These are phyloP conservation scores for Toxostoma redivivum DNA, from an alignment of 2,113 vertebrate genomes.

Conservation along the genomic window DNA sequence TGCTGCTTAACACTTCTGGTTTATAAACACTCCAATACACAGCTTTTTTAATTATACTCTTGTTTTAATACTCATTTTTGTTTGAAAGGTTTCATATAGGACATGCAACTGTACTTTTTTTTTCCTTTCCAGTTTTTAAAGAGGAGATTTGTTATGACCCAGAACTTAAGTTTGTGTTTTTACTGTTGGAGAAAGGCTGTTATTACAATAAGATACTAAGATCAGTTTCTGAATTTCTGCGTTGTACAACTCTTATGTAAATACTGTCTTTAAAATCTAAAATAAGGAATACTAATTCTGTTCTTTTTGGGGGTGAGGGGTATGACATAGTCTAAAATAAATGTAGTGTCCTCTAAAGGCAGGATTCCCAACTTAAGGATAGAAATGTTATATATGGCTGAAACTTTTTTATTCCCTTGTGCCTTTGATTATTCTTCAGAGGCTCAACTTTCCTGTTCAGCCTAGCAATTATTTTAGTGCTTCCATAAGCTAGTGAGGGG, in stretches of 20 bases:
- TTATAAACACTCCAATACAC: constrained; percentile 62
- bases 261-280: neutral
- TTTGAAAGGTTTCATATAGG: neutral
- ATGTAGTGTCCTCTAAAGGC: neutral
- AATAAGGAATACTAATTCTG: neutral
- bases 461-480: neutral
- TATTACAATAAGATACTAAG: neutral
- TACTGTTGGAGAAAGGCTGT: neutral
- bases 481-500: neutral
- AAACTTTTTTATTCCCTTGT: neutral
- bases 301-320: neutral
- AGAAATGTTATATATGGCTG: neutral
- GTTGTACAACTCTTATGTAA: neutral
- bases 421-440: neutral
- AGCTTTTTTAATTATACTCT: constrained; percentile 1
- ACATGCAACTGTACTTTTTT: neutral
- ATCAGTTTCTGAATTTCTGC: neutral
- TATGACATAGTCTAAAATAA: neutral
- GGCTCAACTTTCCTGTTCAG: neutral
- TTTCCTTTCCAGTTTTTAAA: neutral
- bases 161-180: neutral
- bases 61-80: constrained; percentile 16
- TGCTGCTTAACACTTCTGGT: constrained; percentile 58
- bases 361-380: neutral
- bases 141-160: neutral